phyloP scores from a whole-genome alignment of 2,888 invertebrate genomes.

The Dasysyrphus tricinctus region DNA sequence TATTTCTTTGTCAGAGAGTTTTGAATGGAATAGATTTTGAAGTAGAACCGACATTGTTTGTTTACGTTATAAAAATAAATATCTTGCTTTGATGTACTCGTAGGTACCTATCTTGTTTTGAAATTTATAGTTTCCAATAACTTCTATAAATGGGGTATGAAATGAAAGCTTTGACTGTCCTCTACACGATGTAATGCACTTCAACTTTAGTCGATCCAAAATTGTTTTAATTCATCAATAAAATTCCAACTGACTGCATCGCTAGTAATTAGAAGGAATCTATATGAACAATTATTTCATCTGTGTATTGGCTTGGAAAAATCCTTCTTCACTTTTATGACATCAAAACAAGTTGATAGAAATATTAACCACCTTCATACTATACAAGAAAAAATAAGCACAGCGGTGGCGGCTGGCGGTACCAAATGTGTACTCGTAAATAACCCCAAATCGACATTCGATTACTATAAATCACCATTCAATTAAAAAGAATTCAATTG shows the following conservation, averaged over 20 bases:
- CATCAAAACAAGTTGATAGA: not conserved
- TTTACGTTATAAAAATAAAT: not conserved
- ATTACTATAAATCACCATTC: slow-evolving; percentile 51
- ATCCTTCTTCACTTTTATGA: not conserved
- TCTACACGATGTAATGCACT: no score
- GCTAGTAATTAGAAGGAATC: not conserved
- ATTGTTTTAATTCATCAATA: not conserved
- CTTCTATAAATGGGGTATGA: no score
- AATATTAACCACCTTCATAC: slow-evolving; percentile 21
- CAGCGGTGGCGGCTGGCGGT: not conserved
- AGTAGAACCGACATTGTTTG: not conserved
- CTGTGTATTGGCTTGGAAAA: not conserved
- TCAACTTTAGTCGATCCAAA: not conserved
- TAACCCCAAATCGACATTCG: slow-evolving; percentile 31
- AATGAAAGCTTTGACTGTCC: no score
- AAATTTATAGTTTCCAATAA: not conserved
- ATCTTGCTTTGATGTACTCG: not conserved
- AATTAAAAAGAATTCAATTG: slow-evolving; percentile 64
- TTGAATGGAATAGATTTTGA: not conserved
- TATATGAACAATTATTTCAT: not conserved
- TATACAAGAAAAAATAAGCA: not conserved
- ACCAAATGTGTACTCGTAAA: slow-evolving; percentile 11
- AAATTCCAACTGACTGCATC: not conserved
- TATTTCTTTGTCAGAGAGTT: not conserved
- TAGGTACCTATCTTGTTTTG: not conserved